These are phyloP conservation scores for Pampusana beccarii DNA, from an alignment of 2,113 vertebrate genomes.

Conservation along the genomic window DNA sequence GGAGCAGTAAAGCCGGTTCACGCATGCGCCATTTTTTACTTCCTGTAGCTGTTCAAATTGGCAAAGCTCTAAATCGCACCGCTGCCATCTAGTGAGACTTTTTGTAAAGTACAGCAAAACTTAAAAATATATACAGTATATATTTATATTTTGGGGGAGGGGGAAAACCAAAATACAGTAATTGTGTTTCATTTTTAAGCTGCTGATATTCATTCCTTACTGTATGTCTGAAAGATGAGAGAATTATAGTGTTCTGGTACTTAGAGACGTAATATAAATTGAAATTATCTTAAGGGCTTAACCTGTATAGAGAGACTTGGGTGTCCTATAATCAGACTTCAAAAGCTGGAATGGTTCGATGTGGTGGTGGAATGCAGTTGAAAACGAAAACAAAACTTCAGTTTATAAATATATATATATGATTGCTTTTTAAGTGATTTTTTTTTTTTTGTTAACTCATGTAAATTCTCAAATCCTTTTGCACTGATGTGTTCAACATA, in stretches of 20 bases:
- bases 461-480: constrained; percentile 91
- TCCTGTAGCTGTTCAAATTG: constrained; percentile 76
- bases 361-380: constrained; percentile 65
- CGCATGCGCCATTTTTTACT: constrained; percentile 82
- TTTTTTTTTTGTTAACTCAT: constrained; percentile 78
- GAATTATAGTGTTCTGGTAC: constrained; percentile 63
- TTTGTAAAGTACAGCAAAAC: constrained; percentile 81
- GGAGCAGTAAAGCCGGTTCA: constrained; percentile 62
- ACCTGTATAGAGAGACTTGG: constrained; percentile 21
- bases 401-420: constrained; percentile 74
- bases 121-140: constrained; percentile 82
- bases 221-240: constrained; percentile 72
- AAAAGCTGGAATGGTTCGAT: constrained; percentile 50
- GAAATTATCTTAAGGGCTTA: constrained; percentile 78
- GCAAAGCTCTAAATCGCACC: constrained; percentile 76
- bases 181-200: constrained; percentile 79
- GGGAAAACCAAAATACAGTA: constrained; percentile 74
- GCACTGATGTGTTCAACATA: constrained; percentile 92
- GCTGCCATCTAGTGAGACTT: constrained; percentile 79
- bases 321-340: constrained; percentile 58
- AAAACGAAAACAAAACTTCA: constrained; percentile 49
- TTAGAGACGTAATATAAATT: constrained; percentile 62
- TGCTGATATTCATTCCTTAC: constrained; percentile 80
- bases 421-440: constrained; percentile 84
- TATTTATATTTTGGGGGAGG: constrained; percentile 79